phyloP scores from a whole-genome alignment of 1,140 invertebrate species.

The Lepidurus apus region DNA sequence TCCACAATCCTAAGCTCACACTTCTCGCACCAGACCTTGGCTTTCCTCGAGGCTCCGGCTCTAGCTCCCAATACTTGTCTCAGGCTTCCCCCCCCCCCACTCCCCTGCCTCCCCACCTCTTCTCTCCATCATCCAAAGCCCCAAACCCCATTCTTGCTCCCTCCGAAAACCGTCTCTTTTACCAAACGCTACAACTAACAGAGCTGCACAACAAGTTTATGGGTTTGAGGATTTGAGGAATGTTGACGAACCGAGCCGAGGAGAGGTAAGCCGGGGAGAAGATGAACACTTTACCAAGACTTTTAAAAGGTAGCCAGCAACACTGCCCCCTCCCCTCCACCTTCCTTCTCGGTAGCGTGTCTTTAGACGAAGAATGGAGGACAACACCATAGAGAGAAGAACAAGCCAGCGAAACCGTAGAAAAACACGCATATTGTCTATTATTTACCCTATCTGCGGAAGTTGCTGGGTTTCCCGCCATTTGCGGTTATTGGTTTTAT shows the following conservation, averaged over 20 bases:
- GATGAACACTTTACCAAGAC: background rate
- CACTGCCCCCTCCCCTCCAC: background rate
- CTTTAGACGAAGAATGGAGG: background rate
- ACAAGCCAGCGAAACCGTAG: too few relatives aligned
- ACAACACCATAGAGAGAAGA: too few relatives aligned
- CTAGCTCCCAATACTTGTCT: slow-evolving; percentile 9
- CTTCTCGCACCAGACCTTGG: background rate
- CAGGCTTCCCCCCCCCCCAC: background rate
- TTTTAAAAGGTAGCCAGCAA: background rate
- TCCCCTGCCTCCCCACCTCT: background rate
- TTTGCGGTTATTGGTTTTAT: too few relatives aligned
- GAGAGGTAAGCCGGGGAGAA: background rate
- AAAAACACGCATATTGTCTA: too few relatives aligned
- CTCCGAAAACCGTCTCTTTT: background rate
- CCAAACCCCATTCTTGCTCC: background rate
- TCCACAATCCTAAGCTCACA: background rate
- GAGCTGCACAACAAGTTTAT: slow-evolving; percentile 19
- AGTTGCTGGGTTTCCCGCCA: too few relatives aligned
- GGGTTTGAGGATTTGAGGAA: slow-evolving; percentile 21
- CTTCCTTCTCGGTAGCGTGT: background rate
- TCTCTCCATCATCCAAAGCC: background rate
- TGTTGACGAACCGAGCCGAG: slow-evolving; percentile 1
- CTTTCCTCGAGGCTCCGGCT: slow-evolving; percentile 17
- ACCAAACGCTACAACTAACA: slow-evolving; percentile 1
- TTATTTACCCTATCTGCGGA: too few relatives aligned